phyloP scores from a whole-genome alignment of 2,888 invertebrate genomes.

The Druceiella hillmani region DNA sequence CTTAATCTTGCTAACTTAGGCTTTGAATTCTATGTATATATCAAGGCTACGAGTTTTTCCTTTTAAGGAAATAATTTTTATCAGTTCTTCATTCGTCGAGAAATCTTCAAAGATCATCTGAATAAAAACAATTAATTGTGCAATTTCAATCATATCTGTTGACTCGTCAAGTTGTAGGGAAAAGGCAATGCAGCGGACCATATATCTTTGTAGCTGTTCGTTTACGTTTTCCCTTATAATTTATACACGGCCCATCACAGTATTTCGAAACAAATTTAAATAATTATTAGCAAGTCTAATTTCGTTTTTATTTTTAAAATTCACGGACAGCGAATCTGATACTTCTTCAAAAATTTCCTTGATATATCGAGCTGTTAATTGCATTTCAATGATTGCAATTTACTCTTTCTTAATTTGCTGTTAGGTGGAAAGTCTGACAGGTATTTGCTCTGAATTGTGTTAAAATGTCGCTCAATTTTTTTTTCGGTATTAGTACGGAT shows the following conservation, averaged over 20 bases:
- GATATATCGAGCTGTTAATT: constrained; percentile 20
- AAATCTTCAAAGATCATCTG: constrained; percentile 23
- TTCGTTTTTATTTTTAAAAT: constrained; percentile 24
- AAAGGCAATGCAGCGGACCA: constrained; percentile 17
- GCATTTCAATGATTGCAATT: constrained; percentile 23
- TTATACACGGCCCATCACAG: constrained; percentile 22
- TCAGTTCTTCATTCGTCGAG: constrained; percentile 20
- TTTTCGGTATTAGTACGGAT: constrained; percentile 17
- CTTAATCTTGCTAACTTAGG: constrained; percentile 17
- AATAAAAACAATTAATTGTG: constrained; percentile 22
- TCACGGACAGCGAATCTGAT: constrained; percentile 22
- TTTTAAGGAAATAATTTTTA: constrained; percentile 23
- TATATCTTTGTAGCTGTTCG: constrained; percentile 20
- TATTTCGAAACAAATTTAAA: constrained; percentile 22
- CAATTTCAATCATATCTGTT: constrained; percentile 22
- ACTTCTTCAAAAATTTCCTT: constrained; percentile 23
- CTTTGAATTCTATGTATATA: constrained; percentile 12
- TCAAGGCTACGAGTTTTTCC: constrained; percentile 20
- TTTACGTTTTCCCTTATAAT: constrained; percentile 19
- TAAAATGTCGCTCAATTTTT: constrained; percentile 18
- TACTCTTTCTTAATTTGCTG: constrained; percentile 21
- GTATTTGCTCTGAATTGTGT: constrained; percentile 18
- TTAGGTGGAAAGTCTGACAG: constrained; percentile 20
- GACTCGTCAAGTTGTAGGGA: constrained; percentile 22
- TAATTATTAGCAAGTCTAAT: constrained; percentile 20